These are phyloP conservation scores for Lytechinus variegatus DNA, from an alignment of 35 echinoderm and acorn worm species.

Conservation along the genomic window DNA sequence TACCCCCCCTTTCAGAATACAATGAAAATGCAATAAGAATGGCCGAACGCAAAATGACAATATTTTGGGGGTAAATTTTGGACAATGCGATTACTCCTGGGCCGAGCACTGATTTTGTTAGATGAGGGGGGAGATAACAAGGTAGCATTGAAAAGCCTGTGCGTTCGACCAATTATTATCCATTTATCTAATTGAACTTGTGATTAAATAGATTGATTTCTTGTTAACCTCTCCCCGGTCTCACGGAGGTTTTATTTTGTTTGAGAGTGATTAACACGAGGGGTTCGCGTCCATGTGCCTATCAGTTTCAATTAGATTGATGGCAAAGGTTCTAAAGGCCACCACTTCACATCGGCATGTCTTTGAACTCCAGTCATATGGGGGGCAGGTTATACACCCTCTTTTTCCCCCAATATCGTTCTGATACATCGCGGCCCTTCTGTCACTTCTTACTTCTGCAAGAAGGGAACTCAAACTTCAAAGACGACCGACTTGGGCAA, in stretches of 20 bases:
- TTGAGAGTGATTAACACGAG: background rate
- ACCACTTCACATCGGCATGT: background rate
- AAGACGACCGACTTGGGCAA: constrained; percentile 14
- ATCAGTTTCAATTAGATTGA: constrained; percentile 36
- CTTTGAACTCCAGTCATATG: constrained; percentile 30
- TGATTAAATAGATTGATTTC: constrained; percentile 46
- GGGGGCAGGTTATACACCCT: constrained; percentile 24
- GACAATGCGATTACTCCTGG: background rate
- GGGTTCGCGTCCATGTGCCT: background rate
- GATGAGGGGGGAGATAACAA: constrained; percentile 29
- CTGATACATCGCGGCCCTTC: constrained; percentile 39
- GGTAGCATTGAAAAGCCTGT: background rate
- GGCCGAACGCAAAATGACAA: background rate
- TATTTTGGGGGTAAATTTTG: background rate
- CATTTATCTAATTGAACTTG: constrained; percentile 41
- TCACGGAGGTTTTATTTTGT: background rate
- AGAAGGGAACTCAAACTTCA: constrained; percentile 34
- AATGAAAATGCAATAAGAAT: background rate
- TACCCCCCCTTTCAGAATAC: background rate
- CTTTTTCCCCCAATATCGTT: constrained; percentile 9
- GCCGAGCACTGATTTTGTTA: background rate
- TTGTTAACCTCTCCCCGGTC: constrained; percentile 6
- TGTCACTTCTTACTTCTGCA: constrained; percentile 17
- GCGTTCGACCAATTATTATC: constrained; percentile 44
- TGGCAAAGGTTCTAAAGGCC: background rate